phyloP scores from a whole-genome alignment of 2,888 invertebrate species.

The Orthosia incerta region DNA sequence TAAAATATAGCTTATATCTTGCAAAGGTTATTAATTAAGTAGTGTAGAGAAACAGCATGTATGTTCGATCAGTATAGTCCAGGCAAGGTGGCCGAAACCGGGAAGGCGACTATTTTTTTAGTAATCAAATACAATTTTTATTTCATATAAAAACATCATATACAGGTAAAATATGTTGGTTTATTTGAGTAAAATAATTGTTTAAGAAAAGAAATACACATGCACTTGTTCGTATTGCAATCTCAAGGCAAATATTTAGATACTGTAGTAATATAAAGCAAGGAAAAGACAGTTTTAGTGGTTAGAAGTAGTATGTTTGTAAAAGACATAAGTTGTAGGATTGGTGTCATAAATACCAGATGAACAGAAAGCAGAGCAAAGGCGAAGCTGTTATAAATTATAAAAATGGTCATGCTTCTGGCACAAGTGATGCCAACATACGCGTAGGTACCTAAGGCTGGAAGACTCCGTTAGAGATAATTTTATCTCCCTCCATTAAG shows the following conservation, averaged over 20 bases:
- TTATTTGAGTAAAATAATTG: neutral
- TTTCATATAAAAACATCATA: neutral
- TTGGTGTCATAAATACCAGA: constrained; percentile 10
- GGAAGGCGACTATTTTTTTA: neutral
- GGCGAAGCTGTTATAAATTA: constrained; percentile 32
- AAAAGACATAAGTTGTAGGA: constrained; percentile 8
- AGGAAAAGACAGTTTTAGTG: neutral
- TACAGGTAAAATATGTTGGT: too few species aligned
- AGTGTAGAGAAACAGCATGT: constrained; percentile 17
- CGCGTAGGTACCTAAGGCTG: constrained; percentile 69
- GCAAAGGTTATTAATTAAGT: neutral
- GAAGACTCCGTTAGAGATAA: constrained; percentile 70
- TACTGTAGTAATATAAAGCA: constrained; percentile 19
- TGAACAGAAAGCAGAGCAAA: constrained; percentile 29
- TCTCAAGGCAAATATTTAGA: neutral
- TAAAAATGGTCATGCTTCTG: constrained; percentile 39
- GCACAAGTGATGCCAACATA: constrained; percentile 18
- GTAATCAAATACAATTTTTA: neutral
- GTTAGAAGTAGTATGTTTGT: constrained; percentile 13
- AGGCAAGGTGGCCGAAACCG: neutral
- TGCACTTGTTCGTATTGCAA: constrained; percentile 13
- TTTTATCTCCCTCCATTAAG: constrained; percentile 53
- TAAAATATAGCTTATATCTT: neutral
- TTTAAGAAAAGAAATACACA: neutral
- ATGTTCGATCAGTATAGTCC: constrained; percentile 1